These are phyloP conservation scores for Hyphantria cunea DNA, from an alignment of 1,140 invertebrate species.

Conservation along the genomic window DNA sequence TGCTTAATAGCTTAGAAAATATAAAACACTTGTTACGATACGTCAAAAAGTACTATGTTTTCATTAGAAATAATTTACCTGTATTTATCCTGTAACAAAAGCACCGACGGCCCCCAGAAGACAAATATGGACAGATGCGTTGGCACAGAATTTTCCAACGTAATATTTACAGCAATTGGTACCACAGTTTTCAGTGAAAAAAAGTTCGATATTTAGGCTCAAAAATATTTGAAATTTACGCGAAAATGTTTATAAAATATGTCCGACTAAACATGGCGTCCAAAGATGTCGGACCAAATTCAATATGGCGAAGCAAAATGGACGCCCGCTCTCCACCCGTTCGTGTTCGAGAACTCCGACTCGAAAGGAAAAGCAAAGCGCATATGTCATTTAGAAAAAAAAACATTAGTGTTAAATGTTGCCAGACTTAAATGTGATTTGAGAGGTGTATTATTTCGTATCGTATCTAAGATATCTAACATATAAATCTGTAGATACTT, in stretches of 20 bases:
- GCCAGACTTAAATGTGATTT: not conserved
- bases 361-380: slow-evolving; percentile 52
- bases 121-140: slow-evolving; percentile 72
- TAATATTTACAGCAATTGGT: slow-evolving; percentile 62
- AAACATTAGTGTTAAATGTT: slow-evolving; percentile 13
- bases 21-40: slow-evolving; percentile 74
- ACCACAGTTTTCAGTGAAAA: slow-evolving; percentile 74
- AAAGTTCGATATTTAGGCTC: slow-evolving; percentile 75
- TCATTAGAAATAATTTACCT: slow-evolving; percentile 78
- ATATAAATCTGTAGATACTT: no score
- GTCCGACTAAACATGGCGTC: slow-evolving; percentile 83
- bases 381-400: slow-evolving; percentile 41
- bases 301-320: slow-evolving; percentile 82
- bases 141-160: slow-evolving; percentile 65
- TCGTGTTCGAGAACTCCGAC: slow-evolving; percentile 45
- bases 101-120: slow-evolving; percentile 72
- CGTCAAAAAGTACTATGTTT: slow-evolving; percentile 78
- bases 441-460: not conserved
- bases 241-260: slow-evolving; percentile 83
- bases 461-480: not conserved
- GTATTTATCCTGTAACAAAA: slow-evolving; percentile 81
- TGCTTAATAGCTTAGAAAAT: slow-evolving; percentile 72
- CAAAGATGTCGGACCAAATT: slow-evolving; percentile 83
- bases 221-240: slow-evolving; percentile 82
- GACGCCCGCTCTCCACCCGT: slow-evolving; percentile 66